Percentiles rank a stretch among this genome's conserved stretches.
Conservation (phyloP, 2,888 invertebrate species). For the Eumerus sabulonum region DNA sequence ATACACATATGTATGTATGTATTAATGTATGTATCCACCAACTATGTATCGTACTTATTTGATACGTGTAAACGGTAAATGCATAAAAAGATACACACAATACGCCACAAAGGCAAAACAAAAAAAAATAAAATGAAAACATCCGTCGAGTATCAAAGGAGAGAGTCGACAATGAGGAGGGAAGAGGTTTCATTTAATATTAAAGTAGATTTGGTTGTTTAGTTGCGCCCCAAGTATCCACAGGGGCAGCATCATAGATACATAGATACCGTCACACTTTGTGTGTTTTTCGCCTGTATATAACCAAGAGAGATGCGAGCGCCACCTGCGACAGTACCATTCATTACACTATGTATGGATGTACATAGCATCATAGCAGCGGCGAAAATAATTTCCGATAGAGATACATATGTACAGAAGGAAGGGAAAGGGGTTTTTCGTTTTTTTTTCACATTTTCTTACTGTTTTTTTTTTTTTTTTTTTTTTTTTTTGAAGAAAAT, state of each 20-base stretch:
- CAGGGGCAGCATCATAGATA: constrained; percentile 43
- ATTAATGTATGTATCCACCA: constrained; percentile 23
- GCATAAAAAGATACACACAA: constrained; percentile 48
- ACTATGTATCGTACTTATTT: constrained; percentile 36
- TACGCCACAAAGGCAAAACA: constrained; percentile 16
- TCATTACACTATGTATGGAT: constrained; percentile 39
- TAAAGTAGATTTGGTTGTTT: constrained; percentile 66
- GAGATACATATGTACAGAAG: constrained; percentile 37
- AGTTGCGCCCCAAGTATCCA: constrained; percentile 62
- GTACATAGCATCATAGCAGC: too few species aligned
- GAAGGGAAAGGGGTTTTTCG: neutral
- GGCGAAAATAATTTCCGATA: constrained; percentile 63
- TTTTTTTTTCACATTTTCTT: too few species aligned
- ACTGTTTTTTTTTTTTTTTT: constrained; percentile 26
- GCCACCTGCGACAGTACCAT: constrained; percentile 64
- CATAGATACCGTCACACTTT: constrained; percentile 40
- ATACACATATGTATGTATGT: constrained; percentile 22
- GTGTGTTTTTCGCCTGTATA: constrained; percentile 59
- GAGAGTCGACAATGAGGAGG: constrained; percentile 61
- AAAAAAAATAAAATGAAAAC: constrained; percentile 29
- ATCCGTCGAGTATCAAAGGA: constrained; percentile 38
- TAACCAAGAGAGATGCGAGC: constrained; percentile 59
- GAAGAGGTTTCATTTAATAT: constrained; percentile 66
- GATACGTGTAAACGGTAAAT: constrained; percentile 54
- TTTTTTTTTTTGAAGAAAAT: constrained; percentile 36